Base-by-base conservation (phyloP, 2,888 invertebrate species). In the Drosophila meridiana region DNA sequence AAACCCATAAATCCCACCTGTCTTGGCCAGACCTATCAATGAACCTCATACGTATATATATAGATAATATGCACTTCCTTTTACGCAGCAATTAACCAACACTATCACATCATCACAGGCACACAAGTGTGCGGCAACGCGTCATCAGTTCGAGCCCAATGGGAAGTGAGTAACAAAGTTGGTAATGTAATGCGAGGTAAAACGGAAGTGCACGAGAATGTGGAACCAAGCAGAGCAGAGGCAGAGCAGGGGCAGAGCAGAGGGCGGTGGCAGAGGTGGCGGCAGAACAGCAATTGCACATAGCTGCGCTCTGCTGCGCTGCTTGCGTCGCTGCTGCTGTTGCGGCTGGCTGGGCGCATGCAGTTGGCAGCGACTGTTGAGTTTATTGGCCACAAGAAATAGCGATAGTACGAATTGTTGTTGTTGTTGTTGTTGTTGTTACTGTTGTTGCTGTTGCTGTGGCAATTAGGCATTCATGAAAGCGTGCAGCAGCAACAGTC, bases 361-460 rank as follows among this genome's bases (percentile, higher is more conserved):
- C 89, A 76, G 83, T 88, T 82, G 73, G 62, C 65, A 63, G 66
- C 73, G 65, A 71, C 70, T 71, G 79, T 61, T 81, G 74, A 81
- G 89, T 89, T 90, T 87, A 90, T 87, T 87, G 87, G 90, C 87
- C 90, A 87, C 90, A 87, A 74, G 64, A 71, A 78, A 77, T 72
- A 66, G 78, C 73, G 58, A 69, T 77, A 66, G 56, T 80, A 65
- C 57, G 36, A 60, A 45, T 38, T 47, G 74, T 56, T 74, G 48
- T 30, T 62, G 59, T 28, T 69, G 52, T 58, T 38, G 42, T 34
- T 61, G 62, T 48, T 76, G 56, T 8, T 13, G 43, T 14, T 20
- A 20, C 20, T 47, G 13, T 13, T 32, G 32, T 20, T 58, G 53
- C 34, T 32, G 32, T 20, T 58, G 53, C 34, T 68, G 69, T 66